phyloP scores from a whole-genome alignment of 2,888 invertebrate species.

The Trichacis sp. region DNA sequence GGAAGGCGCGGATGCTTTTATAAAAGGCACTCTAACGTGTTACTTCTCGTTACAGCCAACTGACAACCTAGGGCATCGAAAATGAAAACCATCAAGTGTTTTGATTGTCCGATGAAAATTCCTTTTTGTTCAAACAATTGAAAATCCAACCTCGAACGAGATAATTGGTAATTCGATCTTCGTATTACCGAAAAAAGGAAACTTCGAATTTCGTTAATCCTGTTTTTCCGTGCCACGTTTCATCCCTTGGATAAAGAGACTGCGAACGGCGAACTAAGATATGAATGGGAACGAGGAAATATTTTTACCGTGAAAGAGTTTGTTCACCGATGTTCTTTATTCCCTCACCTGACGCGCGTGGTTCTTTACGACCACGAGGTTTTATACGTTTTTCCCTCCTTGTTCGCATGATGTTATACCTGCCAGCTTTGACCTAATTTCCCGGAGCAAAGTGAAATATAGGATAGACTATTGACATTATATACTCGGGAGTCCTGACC shows the following conservation, averaged over 20 bases:
- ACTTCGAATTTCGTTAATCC: too few relatives aligned
- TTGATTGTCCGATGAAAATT: background rate
- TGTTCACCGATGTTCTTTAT: slow-evolving; percentile 6
- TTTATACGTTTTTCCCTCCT: slow-evolving; percentile 9
- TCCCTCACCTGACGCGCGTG: slow-evolving; percentile 2
- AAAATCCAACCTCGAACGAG: too few relatives aligned
- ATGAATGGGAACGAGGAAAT: background rate
- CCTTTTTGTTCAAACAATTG: background rate
- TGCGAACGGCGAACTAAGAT: background rate
- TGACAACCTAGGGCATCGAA: background rate
- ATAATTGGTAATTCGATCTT: too few relatives aligned
- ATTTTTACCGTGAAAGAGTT: slow-evolving; percentile 1
- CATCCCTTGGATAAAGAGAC: too few relatives aligned
- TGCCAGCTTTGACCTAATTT: slow-evolving; percentile 36
- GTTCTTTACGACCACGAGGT: slow-evolving; percentile 10
- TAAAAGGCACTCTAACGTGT: slow-evolving; percentile 21
- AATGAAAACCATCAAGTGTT: background rate
- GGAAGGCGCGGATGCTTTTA: slow-evolving; percentile 20
- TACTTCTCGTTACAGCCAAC: slow-evolving; percentile 17
- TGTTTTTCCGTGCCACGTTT: too few relatives aligned
- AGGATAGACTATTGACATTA: slow-evolving; percentile 40
- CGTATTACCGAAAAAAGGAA: too few relatives aligned
- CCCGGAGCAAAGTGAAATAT: slow-evolving; percentile 33
- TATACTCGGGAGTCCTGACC: slow-evolving; percentile 26
- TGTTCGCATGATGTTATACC: slow-evolving; percentile 15